phyloP scores from a whole-genome alignment of 2,113 vertebrate genomes.

The Polyodon spathula region DNA sequence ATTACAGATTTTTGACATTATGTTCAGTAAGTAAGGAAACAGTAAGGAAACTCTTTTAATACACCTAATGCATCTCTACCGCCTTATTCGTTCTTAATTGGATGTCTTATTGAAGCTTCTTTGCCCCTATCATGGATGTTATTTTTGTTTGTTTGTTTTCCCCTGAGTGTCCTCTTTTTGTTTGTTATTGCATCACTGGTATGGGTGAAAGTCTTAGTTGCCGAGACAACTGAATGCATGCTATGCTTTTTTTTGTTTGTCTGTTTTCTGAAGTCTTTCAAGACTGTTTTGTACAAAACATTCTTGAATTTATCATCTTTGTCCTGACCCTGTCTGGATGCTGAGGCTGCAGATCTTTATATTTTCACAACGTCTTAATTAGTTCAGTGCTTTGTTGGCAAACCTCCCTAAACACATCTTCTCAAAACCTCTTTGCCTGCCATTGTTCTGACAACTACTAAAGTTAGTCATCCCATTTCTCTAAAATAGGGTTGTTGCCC shows the following conservation, averaged over 20 bases:
- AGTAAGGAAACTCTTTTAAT: no score
- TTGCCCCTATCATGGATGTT: neutral
- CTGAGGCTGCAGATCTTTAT: no score
- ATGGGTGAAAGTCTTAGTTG: conserved; percentile 1
- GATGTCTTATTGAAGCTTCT: no score
- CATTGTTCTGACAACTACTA: neutral
- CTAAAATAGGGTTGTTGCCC: no score
- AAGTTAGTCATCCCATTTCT: no score
- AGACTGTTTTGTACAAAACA: neutral
- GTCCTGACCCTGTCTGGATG: no score
- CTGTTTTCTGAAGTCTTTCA: neutral
- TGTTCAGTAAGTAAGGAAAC: neutral
- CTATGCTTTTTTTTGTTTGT: conserved; percentile 4
- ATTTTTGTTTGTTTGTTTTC: neutral
- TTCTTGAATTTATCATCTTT: no score
- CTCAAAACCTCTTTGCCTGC: conserved; percentile 5
- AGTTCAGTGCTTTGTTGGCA: conserved; percentile 9
- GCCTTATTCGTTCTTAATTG: no score
- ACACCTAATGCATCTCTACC: no score
- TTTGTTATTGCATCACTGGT: conserved; percentile 8
- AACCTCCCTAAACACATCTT: conserved; percentile 3
- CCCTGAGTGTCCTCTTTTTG: neutral
- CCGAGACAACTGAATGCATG: conserved; percentile 7
- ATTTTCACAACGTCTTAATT: no score
- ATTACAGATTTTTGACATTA: neutral